A percentile compares a stretch with the other conserved stretches of the same genome.
Conservation (phyloP, 1,140 invertebrate species). For the Drosophila pallidifrons region DNA sequence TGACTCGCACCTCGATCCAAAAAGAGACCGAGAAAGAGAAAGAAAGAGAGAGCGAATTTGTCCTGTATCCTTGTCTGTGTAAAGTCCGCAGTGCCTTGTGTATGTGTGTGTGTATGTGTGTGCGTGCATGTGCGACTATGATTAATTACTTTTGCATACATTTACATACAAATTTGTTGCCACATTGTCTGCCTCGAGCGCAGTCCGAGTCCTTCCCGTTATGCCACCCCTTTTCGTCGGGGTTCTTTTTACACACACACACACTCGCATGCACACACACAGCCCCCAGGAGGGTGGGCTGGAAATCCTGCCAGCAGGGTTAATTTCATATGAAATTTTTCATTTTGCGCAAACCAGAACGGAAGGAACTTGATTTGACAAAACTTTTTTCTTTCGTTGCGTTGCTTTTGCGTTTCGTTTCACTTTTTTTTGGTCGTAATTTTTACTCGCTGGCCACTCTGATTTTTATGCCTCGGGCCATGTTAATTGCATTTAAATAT, state of each 20-base stretch:
- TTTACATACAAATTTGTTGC: constrained; percentile 84
- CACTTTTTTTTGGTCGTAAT: not conserved
- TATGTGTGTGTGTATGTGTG: constrained; percentile 51
- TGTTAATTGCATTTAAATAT: constrained; percentile 77
- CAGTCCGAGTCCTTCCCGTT: constrained; percentile 32
- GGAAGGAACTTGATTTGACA: constrained; percentile 81
- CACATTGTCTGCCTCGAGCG: constrained; percentile 78
- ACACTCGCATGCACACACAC: not conserved
- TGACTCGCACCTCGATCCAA: constrained; percentile 51
- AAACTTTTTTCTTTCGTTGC: constrained; percentile 61
- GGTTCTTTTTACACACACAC: constrained; percentile 42
- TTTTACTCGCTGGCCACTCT: constrained; percentile 26
- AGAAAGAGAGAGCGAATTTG: constrained; percentile 20
- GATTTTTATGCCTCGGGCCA: constrained; percentile 42
- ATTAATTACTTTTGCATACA: constrained; percentile 85
- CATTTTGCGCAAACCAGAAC: constrained; percentile 75
- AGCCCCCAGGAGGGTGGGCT: constrained; percentile 35
- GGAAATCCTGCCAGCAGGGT: constrained; percentile 64
- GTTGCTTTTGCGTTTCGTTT: not conserved
- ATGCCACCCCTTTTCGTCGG: constrained; percentile 27
- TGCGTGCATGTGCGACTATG: constrained; percentile 82
- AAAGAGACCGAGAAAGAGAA: not conserved
- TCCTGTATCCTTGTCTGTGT: constrained; percentile 54
- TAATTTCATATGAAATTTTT: constrained; percentile 81
- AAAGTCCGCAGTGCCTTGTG: constrained; percentile 62